Percentiles rank a stretch among this genome's conserved stretches.
Conservation (phyloP, 2,113 vertebrate genomes). For the Onychostruthus taczanowskii region DNA sequence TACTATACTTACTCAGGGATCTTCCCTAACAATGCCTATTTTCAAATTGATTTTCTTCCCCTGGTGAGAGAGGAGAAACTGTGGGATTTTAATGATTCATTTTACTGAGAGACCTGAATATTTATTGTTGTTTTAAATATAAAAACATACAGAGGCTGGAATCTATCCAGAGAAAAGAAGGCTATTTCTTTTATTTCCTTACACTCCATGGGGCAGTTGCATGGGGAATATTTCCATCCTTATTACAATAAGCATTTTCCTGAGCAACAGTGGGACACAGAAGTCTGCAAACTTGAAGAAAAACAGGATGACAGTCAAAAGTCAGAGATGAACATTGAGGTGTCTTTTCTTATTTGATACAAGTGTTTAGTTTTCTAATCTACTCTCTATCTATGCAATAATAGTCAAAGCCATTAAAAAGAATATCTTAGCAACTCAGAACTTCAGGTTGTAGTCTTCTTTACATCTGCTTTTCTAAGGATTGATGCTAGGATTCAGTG, state of each 20-base stretch:
- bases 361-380: not conserved
- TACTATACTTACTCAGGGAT: not conserved
- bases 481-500: not conserved
- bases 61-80: not conserved
- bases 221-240: not conserved
- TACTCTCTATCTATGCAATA: not conserved
- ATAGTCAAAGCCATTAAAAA: not conserved
- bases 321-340: not conserved
- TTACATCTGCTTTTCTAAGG: not conserved
- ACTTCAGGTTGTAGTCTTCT: not conserved
- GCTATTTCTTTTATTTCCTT: constrained; percentile 1
- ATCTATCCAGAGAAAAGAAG: constrained; percentile 8
- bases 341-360: not conserved
- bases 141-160: constrained; percentile 18
- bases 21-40: not conserved
- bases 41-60: constrained; percentile 21
- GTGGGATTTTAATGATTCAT: constrained; percentile 9
- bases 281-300: not conserved
- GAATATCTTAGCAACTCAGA: not conserved
- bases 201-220: not conserved
- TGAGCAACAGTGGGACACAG: not conserved
- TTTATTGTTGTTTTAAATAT: constrained; percentile 51
- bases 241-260: not conserved
- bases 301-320: not conserved
- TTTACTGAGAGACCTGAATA: constrained; percentile 25